phyloP scores from a whole-genome alignment of 2,888 invertebrate genomes.

The Cancer borealis region DNA sequence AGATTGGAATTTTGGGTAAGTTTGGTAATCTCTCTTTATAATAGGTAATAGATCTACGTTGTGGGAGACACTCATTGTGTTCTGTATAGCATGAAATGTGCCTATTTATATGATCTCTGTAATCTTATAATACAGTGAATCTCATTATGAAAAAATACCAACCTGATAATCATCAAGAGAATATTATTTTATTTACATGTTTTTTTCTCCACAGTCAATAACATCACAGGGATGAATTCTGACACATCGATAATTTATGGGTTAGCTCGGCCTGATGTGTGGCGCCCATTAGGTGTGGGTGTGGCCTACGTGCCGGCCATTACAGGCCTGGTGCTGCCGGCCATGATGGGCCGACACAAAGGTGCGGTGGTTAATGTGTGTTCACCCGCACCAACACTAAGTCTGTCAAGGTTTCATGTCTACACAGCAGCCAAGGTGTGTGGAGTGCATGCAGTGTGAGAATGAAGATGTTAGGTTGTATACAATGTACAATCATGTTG shows the following conservation, averaged over 20 bases:
- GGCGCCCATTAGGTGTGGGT: slow-evolving; percentile 23
- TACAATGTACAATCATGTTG: neutral
- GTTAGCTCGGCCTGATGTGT: neutral
- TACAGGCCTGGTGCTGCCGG: slow-evolving; percentile 6
- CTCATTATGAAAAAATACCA: neutral
- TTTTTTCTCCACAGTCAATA: slow-evolving; percentile 30
- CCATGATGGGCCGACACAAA: neutral
- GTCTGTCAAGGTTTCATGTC: slow-evolving; percentile 7
- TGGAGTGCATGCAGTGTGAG: neutral
- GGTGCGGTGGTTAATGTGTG: slow-evolving; percentile 10
- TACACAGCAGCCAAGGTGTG: slow-evolving; percentile 16
- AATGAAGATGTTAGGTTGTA: neutral
- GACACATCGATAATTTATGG: neutral
- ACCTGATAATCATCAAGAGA: neutral
- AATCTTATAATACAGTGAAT: neutral
- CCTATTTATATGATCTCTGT: neutral
- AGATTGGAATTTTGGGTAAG: slow-evolving; percentile 8
- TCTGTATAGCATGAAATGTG: neutral
- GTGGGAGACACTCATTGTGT: neutral
- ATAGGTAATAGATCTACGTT: neutral
- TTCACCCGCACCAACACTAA: neutral
- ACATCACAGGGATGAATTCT: neutral
- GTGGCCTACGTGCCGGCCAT: neutral
- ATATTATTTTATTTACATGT: neutral
- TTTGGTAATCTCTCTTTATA: neutral